Base-by-base conservation (phyloP, 1,140 invertebrate genomes). In the Zaprionus nigranus region DNA sequence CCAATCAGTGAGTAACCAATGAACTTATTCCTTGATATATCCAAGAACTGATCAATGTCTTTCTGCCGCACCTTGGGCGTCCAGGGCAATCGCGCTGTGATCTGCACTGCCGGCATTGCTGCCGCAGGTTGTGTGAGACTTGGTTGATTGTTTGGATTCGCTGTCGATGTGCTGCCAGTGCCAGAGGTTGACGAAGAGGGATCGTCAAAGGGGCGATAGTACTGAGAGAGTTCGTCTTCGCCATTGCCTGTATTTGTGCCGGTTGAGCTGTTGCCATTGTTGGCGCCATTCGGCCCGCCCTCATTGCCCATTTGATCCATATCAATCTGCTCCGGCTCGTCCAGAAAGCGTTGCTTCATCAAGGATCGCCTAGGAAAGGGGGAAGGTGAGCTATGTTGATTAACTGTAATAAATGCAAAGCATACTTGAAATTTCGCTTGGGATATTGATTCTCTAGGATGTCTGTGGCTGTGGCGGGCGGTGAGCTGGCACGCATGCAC, bases 1-100 rank as follows among this genome's bases (percentile, higher is more conserved):
- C 97, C 96, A 74, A 96, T 95, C 59, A 99, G 93, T 59, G 95
- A 96, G 92, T 98, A 99, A 1, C 98, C 98, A 66, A 99, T 97
- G 95, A 99, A 99, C 93, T 99, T 99, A 54, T 97, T 94, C 83
- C 99, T 93, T 6, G 98, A 97, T 85, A 96, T 96, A 85, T 99
- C 97, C 72, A 99, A 93, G 93, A 99, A 99, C 74, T 95, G 94
- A 83, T 99, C 97, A 54, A 99, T 96, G 92, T 99, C 98, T 93
- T 97, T 97, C 87, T 98, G 96, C 24, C 97, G 94, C n/a, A 99
- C 98, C 95, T 99, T 99, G 9, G 98, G 98, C 75, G 96, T 96
- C 98, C 98, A 99, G 2, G 98, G 98, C 73, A 99, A 94, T 67
- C 91, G 85, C 11, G 91, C 90, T 11, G 91, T 92, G n/a, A 91